phyloP scores from a whole-genome alignment of 2,113 vertebrate species.

The Apteryx owenii region DNA sequence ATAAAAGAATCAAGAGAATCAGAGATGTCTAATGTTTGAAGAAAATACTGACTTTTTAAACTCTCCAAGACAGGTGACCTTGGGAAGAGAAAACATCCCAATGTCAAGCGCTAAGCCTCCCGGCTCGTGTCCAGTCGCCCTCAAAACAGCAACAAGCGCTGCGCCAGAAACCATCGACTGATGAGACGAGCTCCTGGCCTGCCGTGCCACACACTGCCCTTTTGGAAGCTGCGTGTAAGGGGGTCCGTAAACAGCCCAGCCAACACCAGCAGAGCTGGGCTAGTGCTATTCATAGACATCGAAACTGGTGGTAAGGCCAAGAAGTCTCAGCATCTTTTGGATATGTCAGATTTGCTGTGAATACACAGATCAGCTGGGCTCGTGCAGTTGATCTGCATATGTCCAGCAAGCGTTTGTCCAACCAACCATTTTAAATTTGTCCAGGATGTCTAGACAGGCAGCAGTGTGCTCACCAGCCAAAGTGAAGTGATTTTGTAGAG shows the following conservation, averaged over 20 bases:
- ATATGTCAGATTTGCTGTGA: background rate
- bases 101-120: background rate
- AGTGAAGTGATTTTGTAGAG: background rate
- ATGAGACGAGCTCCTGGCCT: background rate
- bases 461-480: background rate
- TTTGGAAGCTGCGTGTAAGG: background rate
- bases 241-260: fast-evolving
- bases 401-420: background rate
- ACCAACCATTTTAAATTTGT: background rate
- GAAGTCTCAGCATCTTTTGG: background rate
- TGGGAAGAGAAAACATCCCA: background rate
- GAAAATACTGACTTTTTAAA: background rate
- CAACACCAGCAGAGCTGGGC: background rate
- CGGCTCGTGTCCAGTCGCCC: background rate
- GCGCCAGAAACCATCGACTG: background rate
- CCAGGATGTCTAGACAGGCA: background rate
- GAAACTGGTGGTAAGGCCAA: too few species aligned
- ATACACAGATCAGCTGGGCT: background rate
- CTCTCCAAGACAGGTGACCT: background rate
- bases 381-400: fast-evolving
- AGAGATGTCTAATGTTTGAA: background rate
- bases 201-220: background rate
- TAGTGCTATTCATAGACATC: background rate
- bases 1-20: background rate
- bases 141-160: fast-evolving